These are phyloP conservation scores for Eupithecia dodoneata DNA, from an alignment of 2,888 invertebrate species.

Conservation along the genomic window DNA sequence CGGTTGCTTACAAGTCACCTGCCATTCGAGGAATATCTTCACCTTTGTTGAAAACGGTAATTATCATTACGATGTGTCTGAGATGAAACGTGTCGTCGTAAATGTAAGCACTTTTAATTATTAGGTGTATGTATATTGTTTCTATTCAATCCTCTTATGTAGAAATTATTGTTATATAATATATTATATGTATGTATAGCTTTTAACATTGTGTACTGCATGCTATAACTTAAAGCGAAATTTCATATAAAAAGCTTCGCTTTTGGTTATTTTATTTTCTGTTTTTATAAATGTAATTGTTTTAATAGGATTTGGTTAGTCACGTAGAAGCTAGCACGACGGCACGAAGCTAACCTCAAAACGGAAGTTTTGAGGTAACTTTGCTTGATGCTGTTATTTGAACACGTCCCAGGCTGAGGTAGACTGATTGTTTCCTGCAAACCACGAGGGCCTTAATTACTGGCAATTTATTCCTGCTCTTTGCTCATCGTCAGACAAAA, in stretches of 20 bases:
- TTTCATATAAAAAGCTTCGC: not conserved
- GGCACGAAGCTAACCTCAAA: constrained; percentile 59
- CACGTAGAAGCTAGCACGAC: constrained; percentile 72
- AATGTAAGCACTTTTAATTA: constrained; percentile 38
- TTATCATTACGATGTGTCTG: constrained; percentile 30
- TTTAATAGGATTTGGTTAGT: constrained; percentile 63
- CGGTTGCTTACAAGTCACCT: constrained; percentile 19
- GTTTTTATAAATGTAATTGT: constrained; percentile 45
- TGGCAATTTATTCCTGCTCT: constrained; percentile 24
- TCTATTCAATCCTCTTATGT: not conserved
- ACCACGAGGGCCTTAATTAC: constrained; percentile 34
- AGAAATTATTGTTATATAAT: not conserved
- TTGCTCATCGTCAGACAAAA: not conserved
- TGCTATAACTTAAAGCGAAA: not conserved
- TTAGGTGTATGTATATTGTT: constrained; percentile 33
- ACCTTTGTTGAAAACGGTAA: constrained; percentile 27
- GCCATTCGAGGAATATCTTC: constrained; percentile 25
- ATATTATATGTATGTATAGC: too few relatives aligned
- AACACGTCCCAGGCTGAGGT: constrained; percentile 48
- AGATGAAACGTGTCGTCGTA: constrained; percentile 31
- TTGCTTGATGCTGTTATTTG: constrained; percentile 62
- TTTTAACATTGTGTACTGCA: not conserved
- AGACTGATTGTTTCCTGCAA: constrained; percentile 48
- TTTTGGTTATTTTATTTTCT: constrained; percentile 14
- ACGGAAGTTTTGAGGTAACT: constrained; percentile 56